Evolutionary conservation across 2,113 vertebrate species (phyloP), one percentile per base, ranked within the genome.

Genomic region (Felis chaus): DNA sequence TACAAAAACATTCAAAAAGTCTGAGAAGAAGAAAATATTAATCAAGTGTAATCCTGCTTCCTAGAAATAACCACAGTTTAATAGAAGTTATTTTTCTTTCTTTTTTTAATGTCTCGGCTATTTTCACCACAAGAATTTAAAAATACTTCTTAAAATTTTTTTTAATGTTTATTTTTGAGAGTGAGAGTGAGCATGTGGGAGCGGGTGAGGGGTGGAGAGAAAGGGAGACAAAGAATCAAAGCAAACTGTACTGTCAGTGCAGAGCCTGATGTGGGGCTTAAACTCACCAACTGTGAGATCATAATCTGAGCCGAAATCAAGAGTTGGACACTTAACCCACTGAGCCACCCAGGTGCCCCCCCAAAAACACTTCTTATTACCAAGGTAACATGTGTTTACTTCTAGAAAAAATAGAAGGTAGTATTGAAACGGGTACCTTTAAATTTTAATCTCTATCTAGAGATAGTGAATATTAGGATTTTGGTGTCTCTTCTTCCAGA

Each of bases 31-130:
- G 23, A 92, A 85, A 84, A 73, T 53, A 88, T 81, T 71, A 85
- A 45, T 85, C 63, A n/a, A 23, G 7, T 92, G 3, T 92, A 78
- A 84, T 74, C 27, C 27, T 73, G 55, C 66, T 36, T 84, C 50
- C 27, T 96, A 29, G 66, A 84, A 97, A 95, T 93, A 76, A 63
- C 45, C 45, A 61, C 27, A 74, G n/a, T 89, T 92, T 45, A 96
- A 76, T 63, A 69, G 85, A 95, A 86, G 31, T 8, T 79, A 55
- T 41, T 65, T 84, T 11, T 50, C 12, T 31, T n/a, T 23, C 19
- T 66, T 31, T 87, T 14, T n/a, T 63, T 33, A 91, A 68, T 71
- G n/a, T 92, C 65, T 92, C 92, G 50, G 5, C 25, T 73, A 10
- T 90, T 95, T 86, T 84, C 7, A 83, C 8, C 55, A 71, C 11